A percentile compares a stretch with the other conserved stretches of the same genome.
phyloP scores from a whole-genome alignment of 2,797 vertebrate species.

The Mionectes olivaceus region DNA sequence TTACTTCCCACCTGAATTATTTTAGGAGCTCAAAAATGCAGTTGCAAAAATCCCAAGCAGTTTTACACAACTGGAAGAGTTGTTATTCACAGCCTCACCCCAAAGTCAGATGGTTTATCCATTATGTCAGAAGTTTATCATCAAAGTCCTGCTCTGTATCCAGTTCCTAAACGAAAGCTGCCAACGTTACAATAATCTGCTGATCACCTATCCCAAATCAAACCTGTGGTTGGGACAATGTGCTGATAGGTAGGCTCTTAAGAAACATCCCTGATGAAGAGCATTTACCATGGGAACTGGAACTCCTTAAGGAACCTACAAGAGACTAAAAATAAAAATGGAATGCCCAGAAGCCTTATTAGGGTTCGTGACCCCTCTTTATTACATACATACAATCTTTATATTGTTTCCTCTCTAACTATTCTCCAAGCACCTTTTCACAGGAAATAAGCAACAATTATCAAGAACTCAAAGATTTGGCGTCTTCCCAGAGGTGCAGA shows the following conservation, averaged over 20 bases:
- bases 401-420: not conserved
- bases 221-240: not conserved
- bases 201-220: not conserved
- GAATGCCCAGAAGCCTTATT: not conserved
- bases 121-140: not conserved
- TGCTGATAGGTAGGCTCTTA: not conserved
- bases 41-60: not conserved
- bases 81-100: not conserved
- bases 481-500: not conserved
- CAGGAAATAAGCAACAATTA: not conserved
- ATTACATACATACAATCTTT: not conserved
- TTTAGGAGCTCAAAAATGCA: not conserved
- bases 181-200: not conserved
- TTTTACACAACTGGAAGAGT: not conserved
- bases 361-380: not conserved
- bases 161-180: not conserved
- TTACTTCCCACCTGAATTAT: not conserved
- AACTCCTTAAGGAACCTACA: not conserved
- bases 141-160: not conserved
- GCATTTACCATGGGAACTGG: not conserved
- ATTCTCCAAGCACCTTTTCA: not conserved
- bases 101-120: not conserved
- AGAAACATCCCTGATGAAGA: not conserved
- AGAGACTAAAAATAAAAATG: not conserved
- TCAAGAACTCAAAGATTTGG: not conserved